Evolutionary conservation across 2,113 vertebrate genomes (phyloP).

Genomic region (Perccottus glenii): DNA sequence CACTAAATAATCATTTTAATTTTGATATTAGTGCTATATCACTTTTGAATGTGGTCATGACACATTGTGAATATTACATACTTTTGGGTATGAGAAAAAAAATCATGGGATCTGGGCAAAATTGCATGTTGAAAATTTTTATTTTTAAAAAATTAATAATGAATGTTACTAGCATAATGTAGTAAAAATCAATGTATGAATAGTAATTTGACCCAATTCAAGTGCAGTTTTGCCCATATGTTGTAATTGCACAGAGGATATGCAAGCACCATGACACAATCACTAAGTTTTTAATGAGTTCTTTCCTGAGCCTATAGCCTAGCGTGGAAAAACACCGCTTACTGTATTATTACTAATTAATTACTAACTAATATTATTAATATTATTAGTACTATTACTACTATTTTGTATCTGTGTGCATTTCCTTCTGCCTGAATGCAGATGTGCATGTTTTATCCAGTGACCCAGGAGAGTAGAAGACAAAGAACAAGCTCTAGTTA

Average conservation of each 20-base stretch:
- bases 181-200: not conserved
- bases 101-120: conserved; percentile 37
- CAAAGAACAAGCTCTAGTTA: conserved; percentile 31
- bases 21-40: conserved; percentile 23
- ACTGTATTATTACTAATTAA: too few species aligned
- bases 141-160: too few species aligned
- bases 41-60: conserved; percentile 11
- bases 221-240: conserved; percentile 56
- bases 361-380: too few species aligned
- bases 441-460: conserved; percentile 52
- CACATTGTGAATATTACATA: conserved; percentile 24
- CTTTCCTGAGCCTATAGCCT: conserved; percentile 48
- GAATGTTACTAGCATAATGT: too few species aligned
- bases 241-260: conserved; percentile 29
- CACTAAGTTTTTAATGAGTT: conserved; percentile 47
- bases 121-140: conserved; percentile 17
- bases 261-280: conserved; percentile 31
- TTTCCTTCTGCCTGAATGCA: conserved; percentile 49
- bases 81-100: conserved; percentile 13
- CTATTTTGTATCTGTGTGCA: conserved; percentile 44
- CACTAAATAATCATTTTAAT: conserved; percentile 27
- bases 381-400: too few species aligned
- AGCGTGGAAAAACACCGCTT: conserved; percentile 32
- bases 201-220: conserved; percentile 6
- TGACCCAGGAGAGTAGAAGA: conserved; percentile 42